Conservation (phyloP, 2,888 invertebrate species). For the Gari tellinella region DNA sequence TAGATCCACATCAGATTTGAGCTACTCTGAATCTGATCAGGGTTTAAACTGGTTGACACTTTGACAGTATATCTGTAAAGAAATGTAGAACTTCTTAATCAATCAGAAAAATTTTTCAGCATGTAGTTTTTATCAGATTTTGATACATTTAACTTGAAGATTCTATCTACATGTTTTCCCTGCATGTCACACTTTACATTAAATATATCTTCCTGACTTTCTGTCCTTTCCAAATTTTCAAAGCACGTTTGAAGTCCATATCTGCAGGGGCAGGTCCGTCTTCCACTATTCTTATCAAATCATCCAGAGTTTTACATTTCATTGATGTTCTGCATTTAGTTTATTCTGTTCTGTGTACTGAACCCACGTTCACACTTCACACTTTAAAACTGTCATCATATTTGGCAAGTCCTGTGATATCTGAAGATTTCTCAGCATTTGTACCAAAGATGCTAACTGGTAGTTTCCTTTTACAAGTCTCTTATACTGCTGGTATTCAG, state of each 20-base stretch:
- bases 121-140: no score
- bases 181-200: background rate
- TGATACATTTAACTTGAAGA: no score
- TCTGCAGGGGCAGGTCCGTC: background rate
- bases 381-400: constrained; percentile 20
- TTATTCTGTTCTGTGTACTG: constrained; percentile 29
- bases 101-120: no score
- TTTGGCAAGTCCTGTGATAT: constrained; percentile 17
- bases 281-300: constrained; percentile 31
- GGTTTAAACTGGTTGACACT: no score
- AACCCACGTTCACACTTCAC: constrained; percentile 36
- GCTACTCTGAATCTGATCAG: no score
- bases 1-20: no score
- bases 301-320: constrained; percentile 21
- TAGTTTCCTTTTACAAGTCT: constrained; percentile 26
- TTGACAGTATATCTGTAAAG: no score
- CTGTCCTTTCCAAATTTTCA: background rate
- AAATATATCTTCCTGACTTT: background rate
- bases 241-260: background rate
- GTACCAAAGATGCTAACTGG: background rate
- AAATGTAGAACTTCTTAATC: no score
- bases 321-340: constrained; percentile 20
- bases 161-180: no score
- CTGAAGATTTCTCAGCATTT: background rate
- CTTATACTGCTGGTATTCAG: constrained; percentile 44